phyloP scores from a whole-genome alignment of 2,888 invertebrate genomes.

The Noctua janthe region DNA sequence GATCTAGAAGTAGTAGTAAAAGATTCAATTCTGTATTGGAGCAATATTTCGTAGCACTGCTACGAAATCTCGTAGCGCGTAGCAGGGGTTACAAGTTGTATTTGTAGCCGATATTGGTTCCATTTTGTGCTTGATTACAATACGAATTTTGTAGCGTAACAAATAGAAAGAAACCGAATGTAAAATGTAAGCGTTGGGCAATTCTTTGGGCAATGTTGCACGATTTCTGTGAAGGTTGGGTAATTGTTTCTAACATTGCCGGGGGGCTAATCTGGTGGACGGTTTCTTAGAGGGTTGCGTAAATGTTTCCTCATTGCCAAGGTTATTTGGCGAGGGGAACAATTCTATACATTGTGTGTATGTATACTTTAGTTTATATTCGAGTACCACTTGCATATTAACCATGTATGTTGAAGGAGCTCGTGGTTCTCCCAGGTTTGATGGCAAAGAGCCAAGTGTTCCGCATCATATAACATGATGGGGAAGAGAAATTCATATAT shows the following conservation, averaged over 20 bases:
- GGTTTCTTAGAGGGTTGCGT: constrained; percentile 12
- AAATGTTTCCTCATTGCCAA: constrained; percentile 35
- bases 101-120: constrained; percentile 28
- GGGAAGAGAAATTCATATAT: constrained; percentile 19
- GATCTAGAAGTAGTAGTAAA: constrained; percentile 13
- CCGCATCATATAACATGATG: constrained; percentile 17
- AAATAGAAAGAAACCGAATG: constrained; percentile 20
- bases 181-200: constrained; percentile 7
- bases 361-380: not conserved
- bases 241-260: constrained; percentile 30
- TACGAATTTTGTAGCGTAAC: constrained; percentile 8
- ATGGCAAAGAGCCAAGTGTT: constrained; percentile 45
- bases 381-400: constrained; percentile 23
- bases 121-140: constrained; percentile 24
- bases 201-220: constrained; percentile 22
- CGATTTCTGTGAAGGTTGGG: constrained; percentile 4
- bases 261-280: constrained; percentile 6
- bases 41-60: constrained; percentile 40
- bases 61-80: constrained; percentile 45
- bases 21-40: constrained; percentile 19
- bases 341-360: not conserved
- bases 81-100: constrained; percentile 16
- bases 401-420: constrained; percentile 14
- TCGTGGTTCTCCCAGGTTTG: constrained; percentile 3
- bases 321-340: constrained; percentile 2